Percentiles rank a stretch among this genome's conserved stretches.
Conservation (phyloP, 2,888 invertebrate genomes). For the Drosophila mimica region DNA sequence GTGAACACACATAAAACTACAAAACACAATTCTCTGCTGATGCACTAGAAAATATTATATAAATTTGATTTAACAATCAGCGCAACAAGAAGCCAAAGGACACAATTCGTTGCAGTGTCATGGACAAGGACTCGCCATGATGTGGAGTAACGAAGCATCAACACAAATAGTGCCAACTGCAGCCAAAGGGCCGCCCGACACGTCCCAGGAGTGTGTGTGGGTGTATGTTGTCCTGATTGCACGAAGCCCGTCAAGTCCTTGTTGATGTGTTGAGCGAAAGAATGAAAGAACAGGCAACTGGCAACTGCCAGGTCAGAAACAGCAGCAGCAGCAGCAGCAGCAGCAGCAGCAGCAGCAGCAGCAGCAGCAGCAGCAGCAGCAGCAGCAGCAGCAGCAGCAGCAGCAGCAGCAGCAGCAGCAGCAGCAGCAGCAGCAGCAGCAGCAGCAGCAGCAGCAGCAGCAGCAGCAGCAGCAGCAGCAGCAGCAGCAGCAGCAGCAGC, state of each 20-base stretch:
- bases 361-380: not conserved
- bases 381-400: not conserved
- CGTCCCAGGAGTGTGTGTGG: not conserved
- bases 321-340: not conserved
- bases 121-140: constrained; percentile 39
- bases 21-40: constrained; percentile 7
- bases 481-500: not conserved
- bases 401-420: too few relatives aligned
- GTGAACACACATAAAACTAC: constrained; percentile 14
- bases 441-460: not conserved
- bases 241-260: constrained; percentile 73
- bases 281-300: constrained; percentile 47
- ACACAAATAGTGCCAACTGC: constrained; percentile 39
- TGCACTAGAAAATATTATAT: constrained; percentile 31
- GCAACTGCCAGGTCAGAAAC: constrained; percentile 47
- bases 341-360: not conserved
- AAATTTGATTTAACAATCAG: constrained; percentile 51
- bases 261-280: constrained; percentile 75
- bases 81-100: constrained; percentile 54
- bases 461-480: not conserved
- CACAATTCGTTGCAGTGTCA: constrained; percentile 41
- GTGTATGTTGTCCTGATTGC: constrained; percentile 60
- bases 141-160: constrained; percentile 58
- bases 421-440: not conserved
- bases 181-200: constrained; percentile 19